These are phyloP conservation scores for Rhadinocentrus ornatus DNA, from an alignment of 2,797 vertebrate genomes.

Conservation along the genomic window DNA sequence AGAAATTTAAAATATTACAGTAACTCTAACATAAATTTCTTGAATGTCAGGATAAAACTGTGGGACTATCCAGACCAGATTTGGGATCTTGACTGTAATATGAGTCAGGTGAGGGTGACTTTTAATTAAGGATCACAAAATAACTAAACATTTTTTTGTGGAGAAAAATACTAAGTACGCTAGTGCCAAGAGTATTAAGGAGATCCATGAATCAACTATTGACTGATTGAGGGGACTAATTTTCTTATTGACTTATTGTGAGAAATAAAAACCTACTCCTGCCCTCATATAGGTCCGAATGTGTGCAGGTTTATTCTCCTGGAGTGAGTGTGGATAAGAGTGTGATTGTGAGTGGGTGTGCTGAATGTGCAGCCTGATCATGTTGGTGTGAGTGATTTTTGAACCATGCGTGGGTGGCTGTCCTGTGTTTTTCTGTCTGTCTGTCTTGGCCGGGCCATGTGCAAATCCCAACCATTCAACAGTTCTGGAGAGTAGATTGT, in stretches of 20 bases:
- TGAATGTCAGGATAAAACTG: not conserved
- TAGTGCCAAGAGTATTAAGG: not conserved
- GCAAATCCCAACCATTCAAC: slow-evolving; percentile 99
- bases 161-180: not conserved
- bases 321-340: slow-evolving; percentile 8
- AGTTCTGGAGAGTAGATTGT: slow-evolving; percentile 99
- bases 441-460: slow-evolving; percentile 93
- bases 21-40: too few species aligned
- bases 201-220: not conserved
- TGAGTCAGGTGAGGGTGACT: not conserved
- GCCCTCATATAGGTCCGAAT: not conserved
- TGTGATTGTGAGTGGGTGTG: slow-evolving; percentile 18
- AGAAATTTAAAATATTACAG: too few species aligned
- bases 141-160: not conserved
- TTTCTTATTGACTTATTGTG: too few species aligned
- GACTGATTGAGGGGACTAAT: not conserved
- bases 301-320: too few species aligned
- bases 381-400: slow-evolving; percentile 39
- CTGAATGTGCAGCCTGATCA: slow-evolving; percentile 35
- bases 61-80: not conserved
- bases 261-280: not conserved
- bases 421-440: slow-evolving; percentile 61
- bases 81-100: not conserved
- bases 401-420: slow-evolving; percentile 44
- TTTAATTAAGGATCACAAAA: not conserved